phyloP scores from a whole-genome alignment of 2,888 invertebrate species.

The Iphiclides podalirius region DNA sequence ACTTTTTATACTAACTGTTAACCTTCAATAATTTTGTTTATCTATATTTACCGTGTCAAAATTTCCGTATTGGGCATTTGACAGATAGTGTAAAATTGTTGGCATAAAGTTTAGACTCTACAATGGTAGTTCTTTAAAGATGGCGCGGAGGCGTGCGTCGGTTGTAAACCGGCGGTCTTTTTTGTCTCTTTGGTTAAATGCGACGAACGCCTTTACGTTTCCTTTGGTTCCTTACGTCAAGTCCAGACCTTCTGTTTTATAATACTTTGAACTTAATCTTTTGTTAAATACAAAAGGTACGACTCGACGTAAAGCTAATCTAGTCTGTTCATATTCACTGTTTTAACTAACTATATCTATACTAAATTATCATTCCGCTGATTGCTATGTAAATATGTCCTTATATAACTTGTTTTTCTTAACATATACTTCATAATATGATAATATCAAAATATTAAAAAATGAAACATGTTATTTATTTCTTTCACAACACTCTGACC shows the following conservation, averaged over 20 bases:
- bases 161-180: conserved; percentile 2
- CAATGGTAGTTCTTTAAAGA: conserved; percentile 37
- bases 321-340: conserved; percentile 57
- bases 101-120: conserved; percentile 28
- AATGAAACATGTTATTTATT: conserved; percentile 7
- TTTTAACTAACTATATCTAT: background rate
- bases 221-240: conserved; percentile 66
- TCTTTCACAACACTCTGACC: conserved; percentile 19
- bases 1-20: conserved; percentile 11
- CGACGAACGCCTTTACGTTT: conserved; percentile 58
- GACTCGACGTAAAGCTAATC: conserved; percentile 72
- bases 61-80: conserved; percentile 25
- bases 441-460: no score
- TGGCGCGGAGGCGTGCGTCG: conserved; percentile 57
- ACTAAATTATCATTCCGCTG: background rate
- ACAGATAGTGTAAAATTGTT: conserved; percentile 16
- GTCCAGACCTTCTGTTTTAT: conserved; percentile 55
- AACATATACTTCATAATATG: background rate
- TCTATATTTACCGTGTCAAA: conserved; percentile 32
- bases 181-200: conserved; percentile 13
- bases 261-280: conserved; percentile 23
- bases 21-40: conserved; percentile 15
- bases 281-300: conserved; percentile 35
- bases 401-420: conserved; percentile 4
- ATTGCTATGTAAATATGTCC: conserved; percentile 20